These are phyloP conservation scores for Dolomedes plantarius DNA, from an alignment of 2,888 invertebrate genomes.

Conservation along the genomic window DNA sequence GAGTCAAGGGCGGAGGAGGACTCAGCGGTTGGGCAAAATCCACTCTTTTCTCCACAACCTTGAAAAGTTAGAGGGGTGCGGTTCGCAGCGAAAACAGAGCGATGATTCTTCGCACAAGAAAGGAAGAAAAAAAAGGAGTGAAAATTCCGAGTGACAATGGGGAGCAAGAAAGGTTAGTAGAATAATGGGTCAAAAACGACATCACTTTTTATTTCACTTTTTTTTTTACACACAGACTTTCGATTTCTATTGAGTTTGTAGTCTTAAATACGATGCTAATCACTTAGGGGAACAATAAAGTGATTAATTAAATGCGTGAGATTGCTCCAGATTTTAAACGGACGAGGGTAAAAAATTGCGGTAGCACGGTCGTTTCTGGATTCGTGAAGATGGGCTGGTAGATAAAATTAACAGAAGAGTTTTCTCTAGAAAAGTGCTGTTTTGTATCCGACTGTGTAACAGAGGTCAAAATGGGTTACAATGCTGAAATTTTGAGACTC, in stretches of 20 bases:
- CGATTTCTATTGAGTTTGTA: background rate
- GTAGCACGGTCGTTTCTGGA: no score
- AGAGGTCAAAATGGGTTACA: no score
- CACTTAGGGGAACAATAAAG: background rate
- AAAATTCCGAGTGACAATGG: slow-evolving; percentile 43
- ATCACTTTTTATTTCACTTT: slow-evolving; percentile 35
- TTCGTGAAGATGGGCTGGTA: no score
- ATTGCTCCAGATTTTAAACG: background rate
- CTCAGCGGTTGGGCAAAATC: background rate
- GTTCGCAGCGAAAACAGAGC: background rate
- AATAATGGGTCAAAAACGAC: slow-evolving; percentile 69
- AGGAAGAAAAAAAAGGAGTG: background rate
- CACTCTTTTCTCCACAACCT: background rate
- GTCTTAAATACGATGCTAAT: background rate
- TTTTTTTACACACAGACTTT: background rate
- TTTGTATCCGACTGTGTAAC: no score
- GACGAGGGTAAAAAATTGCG: no score
- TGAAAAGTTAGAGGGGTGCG: slow-evolving; percentile 6
- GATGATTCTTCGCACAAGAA: slow-evolving; percentile 35
- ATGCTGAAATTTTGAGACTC: no score
- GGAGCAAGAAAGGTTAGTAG: slow-evolving; percentile 50
- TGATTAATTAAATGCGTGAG: background rate
- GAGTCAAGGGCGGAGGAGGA: slow-evolving; percentile 16
- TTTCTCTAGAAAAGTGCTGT: no score
- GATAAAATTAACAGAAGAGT: no score